Evolutionary conservation across 2,113 vertebrate genomes (phyloP), one percentile per base, ranked within the genome.

Genomic region (Heterochromis multidens): DNA sequence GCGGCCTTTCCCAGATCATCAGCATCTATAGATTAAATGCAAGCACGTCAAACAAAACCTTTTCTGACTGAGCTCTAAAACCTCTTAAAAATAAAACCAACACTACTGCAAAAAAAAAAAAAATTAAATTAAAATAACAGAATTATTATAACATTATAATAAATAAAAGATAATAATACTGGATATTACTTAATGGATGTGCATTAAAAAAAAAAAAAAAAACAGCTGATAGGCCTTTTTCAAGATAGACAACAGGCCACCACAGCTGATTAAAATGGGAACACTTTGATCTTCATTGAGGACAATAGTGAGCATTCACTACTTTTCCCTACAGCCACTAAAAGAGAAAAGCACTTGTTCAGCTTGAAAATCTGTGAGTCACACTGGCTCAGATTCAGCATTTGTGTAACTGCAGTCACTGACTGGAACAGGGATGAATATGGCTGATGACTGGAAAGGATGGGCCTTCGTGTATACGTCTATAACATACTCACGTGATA

Each of bases 401-500:
- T 31, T 23, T n/a, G 33, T 70, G 25, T 79, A 62, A 80, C 72
- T 65, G 57, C 11, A 40, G 58, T 77, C 21, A n/a, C 7, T 11
- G 8, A 78, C 61, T 78, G 62, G 49, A 62, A 79, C 35, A 8
- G 57, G 35, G 56, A 16, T 59, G 57, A 84, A 63, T 35, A n/a
- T 90, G 67, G 82, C 7, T 87, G 72, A 79, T 46, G 58, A 70
- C 12, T 59, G 76, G 67, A 81, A 61, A 82, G 27, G 57, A 85
- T 12, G 37, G 46, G 46, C 21, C 59, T 88, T 58, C 79, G 29
- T 77, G 52, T 6, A 7, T 17, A 60, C 62, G 57, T 79, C 8
- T 81, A 12, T 49, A 25, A 40, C 1, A 7, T 95, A 99, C 99
- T 97, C 96, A 99, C 99, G 96, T 98, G 95, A 98, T 97, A 81